These are phyloP conservation scores for Drosophila neocordata DNA, from an alignment of 1,140 invertebrate species.

Conservation along the genomic window DNA sequence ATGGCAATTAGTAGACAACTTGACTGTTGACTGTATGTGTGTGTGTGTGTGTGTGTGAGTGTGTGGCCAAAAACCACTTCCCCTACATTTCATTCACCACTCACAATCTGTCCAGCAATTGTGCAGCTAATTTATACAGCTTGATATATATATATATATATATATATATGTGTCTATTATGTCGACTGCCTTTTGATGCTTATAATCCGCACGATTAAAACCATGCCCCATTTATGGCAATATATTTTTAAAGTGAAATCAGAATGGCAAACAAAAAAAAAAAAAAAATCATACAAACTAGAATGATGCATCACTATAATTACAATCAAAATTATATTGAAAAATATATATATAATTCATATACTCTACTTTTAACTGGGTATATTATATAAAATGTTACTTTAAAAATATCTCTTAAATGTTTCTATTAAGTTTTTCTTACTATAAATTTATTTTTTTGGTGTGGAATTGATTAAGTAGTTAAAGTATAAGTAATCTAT, in stretches of 20 bases:
- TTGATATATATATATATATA: conserved; percentile 7
- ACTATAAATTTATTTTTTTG: no score
- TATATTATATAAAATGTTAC: no score
- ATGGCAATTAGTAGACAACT: conserved; percentile 72
- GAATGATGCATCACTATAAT: not conserved
- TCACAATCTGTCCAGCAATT: conserved; percentile 1
- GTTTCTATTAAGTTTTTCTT: no score
- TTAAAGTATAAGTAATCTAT: no score
- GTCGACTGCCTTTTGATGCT: conserved; percentile 21
- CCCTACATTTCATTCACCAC: no score
- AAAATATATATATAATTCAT: not conserved
- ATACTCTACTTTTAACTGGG: no score
- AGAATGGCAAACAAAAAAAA: no score
- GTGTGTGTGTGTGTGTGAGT: no score
- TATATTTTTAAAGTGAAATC: no score
- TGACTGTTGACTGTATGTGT: conserved; percentile 43
- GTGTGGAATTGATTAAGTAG: no score
- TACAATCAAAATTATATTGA: not conserved
- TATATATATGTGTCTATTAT: not conserved
- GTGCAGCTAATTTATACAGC: conserved; percentile 58
- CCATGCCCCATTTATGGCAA: conserved; percentile 42
- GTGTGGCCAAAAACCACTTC: conserved; percentile 48
- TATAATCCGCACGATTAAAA: conserved; percentile 44
- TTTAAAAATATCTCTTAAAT: no score
- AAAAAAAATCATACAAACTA: conserved; percentile 21